Evolutionary conservation across 2,797 vertebrate species (phyloP), one percentile per base, ranked within the genome.

Genomic region (Psittacula echo): DNA sequence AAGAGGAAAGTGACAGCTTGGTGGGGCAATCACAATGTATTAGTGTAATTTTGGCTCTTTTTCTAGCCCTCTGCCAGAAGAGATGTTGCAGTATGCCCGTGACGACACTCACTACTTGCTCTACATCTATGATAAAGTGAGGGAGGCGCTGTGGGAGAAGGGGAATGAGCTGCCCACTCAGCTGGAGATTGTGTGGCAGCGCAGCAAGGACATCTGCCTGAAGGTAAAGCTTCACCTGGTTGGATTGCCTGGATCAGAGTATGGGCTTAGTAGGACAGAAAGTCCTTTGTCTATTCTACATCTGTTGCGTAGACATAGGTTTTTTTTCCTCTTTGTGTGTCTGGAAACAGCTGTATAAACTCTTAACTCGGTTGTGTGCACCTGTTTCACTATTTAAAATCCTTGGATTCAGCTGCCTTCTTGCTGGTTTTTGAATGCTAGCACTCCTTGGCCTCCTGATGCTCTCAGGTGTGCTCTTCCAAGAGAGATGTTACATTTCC

Each of bases 71-170:
- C 95, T 99, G 95, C 99, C 99, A 15, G 98, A 99, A n/a, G 99
- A 99, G 91, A 99, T 99, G 99, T 73, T 99, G 20, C 97, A 90
- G 50, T 99, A 99, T 1, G 99, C 99, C 48, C 98, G 98, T 19
- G 97, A 98, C 2, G 99, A 99, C 97, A 99, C 99, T 9, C 99
- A 99, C 96, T 99, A 99, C 97, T 97, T 99, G 91, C 99, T 99
- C 4, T 99, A 99, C 87, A 98, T 99, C 96, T 99, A 99, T 4
- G 99, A 99, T 89, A 98, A 97, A 41, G 83, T 99, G 97, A 96
- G 98, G 74, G 97, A 91, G 11, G 98, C 98, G 7, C 98, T 99
- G 84, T 97, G 98, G 97, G 98, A 99, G 39, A 97, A 58, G 1
- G 98, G 98, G 83, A 98, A 99, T 0, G 97, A 98, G 26, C 98